phyloP scores from a whole-genome alignment of 2,888 invertebrate species.

The Pantelozetes paolii region DNA sequence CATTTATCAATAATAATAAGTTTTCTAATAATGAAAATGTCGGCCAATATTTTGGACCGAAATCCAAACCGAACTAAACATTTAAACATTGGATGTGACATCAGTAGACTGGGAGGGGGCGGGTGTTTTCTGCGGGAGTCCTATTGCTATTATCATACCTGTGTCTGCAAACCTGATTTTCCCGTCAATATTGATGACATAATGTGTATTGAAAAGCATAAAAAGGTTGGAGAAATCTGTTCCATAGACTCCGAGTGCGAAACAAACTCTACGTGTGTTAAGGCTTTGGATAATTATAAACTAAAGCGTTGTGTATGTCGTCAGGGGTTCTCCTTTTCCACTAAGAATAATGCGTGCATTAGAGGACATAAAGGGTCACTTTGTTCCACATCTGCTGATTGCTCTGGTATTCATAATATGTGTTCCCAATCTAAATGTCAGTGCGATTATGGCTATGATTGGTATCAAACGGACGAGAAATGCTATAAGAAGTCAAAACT shows the following conservation, averaged over 20 bases:
- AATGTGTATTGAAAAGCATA: constrained; percentile 29
- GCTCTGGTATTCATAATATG: constrained; percentile 8
- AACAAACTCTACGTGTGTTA: constrained; percentile 20
- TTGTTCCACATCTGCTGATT: constrained; percentile 26
- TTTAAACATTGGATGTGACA: constrained; percentile 38
- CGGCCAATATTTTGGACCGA: background rate
- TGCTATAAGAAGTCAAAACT: constrained; percentile 30
- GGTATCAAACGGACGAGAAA: constrained; percentile 33
- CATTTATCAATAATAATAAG: constrained; percentile 11
- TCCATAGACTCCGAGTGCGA: constrained; percentile 35
- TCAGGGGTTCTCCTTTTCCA: constrained; percentile 34
- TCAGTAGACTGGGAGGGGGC: constrained; percentile 30
- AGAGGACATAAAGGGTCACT: constrained; percentile 30
- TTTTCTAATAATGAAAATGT: background rate
- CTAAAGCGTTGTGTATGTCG: constrained; percentile 33
- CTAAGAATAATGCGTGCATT: background rate
- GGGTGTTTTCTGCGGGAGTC: constrained; percentile 39
- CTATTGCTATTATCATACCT: constrained; percentile 36
- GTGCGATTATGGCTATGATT: constrained; percentile 36
- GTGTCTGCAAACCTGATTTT: constrained; percentile 41
- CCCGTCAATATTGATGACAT: constrained; percentile 39
- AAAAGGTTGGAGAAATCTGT: constrained; percentile 36
- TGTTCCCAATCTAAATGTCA: constrained; percentile 35
- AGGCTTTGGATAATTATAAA: constrained; percentile 8
- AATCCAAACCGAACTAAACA: constrained; percentile 31